These are phyloP conservation scores for Urocynchramus pylzowi DNA, from an alignment of 2,113 vertebrate species.

Conservation along the genomic window DNA sequence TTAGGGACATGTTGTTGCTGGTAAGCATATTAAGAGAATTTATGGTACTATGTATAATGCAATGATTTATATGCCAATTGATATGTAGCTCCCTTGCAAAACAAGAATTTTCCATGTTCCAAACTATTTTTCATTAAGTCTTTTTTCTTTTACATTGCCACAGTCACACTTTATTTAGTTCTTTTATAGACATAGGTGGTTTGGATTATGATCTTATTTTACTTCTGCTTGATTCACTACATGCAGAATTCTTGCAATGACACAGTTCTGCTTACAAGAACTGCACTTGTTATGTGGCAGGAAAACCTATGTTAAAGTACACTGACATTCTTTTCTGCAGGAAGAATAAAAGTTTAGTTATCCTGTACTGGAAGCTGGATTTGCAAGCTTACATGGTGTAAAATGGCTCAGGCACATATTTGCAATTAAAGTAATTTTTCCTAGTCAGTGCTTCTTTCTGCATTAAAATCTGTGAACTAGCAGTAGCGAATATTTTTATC, in stretches of 20 bases:
- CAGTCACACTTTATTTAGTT: background rate
- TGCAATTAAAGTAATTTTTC: constrained; percentile 12
- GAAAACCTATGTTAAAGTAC: background rate
- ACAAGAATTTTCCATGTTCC: background rate
- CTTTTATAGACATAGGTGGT: background rate
- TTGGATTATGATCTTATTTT: background rate
- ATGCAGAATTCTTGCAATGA: background rate
- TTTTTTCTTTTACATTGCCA: background rate
- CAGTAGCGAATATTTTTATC: background rate
- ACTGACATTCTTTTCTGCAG: background rate
- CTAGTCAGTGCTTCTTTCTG: background rate
- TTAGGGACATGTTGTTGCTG: background rate
- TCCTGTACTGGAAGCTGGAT: background rate
- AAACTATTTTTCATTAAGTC: background rate
- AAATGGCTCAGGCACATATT: background rate
- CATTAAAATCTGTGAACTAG: background rate
- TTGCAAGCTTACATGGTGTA: background rate
- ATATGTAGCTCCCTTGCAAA: background rate
- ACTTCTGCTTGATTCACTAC: background rate
- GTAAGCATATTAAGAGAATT: background rate
- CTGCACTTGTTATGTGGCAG: background rate
- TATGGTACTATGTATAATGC: background rate
- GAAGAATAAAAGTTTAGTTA: background rate
- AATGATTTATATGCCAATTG: background rate
- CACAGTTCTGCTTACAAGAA: background rate